phyloP scores from a whole-genome alignment of 1,140 invertebrate species.

The Araneus ventricosus region DNA sequence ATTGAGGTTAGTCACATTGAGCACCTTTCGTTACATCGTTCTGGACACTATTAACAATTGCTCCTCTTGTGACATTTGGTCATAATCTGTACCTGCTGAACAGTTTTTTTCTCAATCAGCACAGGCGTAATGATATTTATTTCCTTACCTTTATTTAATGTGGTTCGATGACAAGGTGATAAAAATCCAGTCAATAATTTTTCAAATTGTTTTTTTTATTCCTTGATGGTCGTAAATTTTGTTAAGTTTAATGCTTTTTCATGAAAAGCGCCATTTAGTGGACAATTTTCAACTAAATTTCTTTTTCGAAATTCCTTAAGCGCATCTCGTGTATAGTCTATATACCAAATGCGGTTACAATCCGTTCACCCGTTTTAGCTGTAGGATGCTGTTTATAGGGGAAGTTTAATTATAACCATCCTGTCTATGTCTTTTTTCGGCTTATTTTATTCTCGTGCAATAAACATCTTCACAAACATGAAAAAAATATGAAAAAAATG shows the following conservation, averaged over 20 bases:
- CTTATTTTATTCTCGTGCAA: no score
- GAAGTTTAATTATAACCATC: background rate
- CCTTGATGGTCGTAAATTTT: background rate
- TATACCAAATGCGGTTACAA: background rate
- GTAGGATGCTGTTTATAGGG: background rate
- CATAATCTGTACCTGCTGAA: background rate
- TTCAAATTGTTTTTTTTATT: background rate
- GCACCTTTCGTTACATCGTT: background rate
- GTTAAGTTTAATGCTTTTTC: background rate
- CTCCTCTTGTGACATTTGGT: background rate
- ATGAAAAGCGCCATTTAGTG: background rate
- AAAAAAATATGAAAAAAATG: no score
- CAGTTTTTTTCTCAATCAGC: background rate
- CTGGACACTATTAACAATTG: no score
- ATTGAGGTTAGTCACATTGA: background rate
- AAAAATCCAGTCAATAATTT: background rate
- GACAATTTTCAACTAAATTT: background rate
- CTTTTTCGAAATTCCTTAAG: background rate
- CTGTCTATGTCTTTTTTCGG: no score
- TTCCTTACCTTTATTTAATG: no score
- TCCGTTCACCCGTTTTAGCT: background rate
- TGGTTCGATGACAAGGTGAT: no score
- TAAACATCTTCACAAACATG: no score
- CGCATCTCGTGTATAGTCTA: background rate
- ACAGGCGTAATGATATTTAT: no score